A percentile compares a stretch with the other conserved stretches of the same genome.
Conservation (phyloP, 1,140 invertebrate species). For the Cyphomyrmex costatus region DNA sequence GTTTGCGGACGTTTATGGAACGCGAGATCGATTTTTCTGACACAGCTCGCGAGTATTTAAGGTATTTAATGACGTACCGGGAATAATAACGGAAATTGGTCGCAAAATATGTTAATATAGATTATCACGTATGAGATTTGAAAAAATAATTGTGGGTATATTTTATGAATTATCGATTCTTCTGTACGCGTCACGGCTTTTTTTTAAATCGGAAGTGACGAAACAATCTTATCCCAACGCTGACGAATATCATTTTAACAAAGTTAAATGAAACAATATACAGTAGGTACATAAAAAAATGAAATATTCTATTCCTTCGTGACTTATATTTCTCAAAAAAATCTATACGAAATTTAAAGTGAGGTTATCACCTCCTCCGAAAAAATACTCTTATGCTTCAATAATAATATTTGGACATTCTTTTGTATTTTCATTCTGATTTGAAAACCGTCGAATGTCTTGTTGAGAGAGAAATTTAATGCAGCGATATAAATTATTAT, state of each 20-base stretch:
- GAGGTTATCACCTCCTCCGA: too few relatives aligned
- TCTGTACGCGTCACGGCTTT: background rate
- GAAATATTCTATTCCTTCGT: background rate
- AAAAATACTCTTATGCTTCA: too few relatives aligned
- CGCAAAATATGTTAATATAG: background rate
- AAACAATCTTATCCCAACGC: too few relatives aligned
- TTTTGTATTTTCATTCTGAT: too few relatives aligned
- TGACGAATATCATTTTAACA: background rate
- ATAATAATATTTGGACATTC: too few relatives aligned
- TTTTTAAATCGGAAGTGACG: too few relatives aligned
- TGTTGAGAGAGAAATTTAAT: too few relatives aligned
- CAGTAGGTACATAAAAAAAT: background rate
- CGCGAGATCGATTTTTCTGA: constrained; percentile 49
- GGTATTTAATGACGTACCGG: constrained; percentile 2
- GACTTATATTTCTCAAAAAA: background rate
- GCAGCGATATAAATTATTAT: too few relatives aligned
- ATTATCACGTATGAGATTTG: background rate
- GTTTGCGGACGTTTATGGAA: constrained; percentile 54
- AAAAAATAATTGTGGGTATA: background rate
- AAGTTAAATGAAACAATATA: background rate
- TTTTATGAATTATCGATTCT: background rate
- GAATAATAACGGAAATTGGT: background rate
- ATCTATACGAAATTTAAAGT: background rate
- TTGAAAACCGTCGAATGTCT: too few relatives aligned
- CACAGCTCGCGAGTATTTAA: constrained; percentile 4